Conservation (phyloP, 2,113 vertebrate genomes). For the Cranoglanis bouderius region DNA sequence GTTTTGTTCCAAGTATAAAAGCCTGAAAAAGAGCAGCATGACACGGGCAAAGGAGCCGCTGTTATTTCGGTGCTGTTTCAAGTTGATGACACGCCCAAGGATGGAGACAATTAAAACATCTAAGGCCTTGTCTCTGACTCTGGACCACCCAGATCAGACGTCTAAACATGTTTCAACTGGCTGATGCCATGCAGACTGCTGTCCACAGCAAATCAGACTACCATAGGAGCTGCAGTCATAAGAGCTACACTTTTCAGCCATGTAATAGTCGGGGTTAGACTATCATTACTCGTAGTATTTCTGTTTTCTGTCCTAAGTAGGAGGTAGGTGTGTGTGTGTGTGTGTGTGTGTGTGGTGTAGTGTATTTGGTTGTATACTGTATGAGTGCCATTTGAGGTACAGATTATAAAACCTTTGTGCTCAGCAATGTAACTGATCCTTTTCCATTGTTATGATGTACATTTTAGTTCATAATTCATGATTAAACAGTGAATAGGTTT, state of each 20-base stretch:
- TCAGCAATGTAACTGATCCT: background rate
- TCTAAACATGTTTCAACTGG: conserved; percentile 66
- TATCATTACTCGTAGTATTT: background rate
- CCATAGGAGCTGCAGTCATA: background rate
- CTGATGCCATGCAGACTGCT: conserved; percentile 54
- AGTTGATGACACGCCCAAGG: conserved; percentile 65
- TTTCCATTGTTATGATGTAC: conserved; percentile 28
- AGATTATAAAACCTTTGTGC: background rate
- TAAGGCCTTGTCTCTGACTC: conserved; percentile 52
- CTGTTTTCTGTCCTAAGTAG: background rate
- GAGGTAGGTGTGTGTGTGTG: background rate
- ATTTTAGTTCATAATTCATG: background rate
- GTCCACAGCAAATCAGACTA: conserved; percentile 43
- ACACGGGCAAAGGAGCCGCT: conserved; percentile 21
- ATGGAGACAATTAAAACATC: conserved; percentile 77
- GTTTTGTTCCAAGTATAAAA: conserved; percentile 42
- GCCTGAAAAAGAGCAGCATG: background rate
- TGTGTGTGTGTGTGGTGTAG: background rate
- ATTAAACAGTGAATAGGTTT: conserved; percentile 24
- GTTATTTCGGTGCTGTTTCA: conserved; percentile 42
- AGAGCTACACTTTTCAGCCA: conserved; percentile 10
- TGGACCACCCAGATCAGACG: conserved; percentile 45
- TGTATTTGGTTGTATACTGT: background rate
- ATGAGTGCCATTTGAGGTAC: background rate
- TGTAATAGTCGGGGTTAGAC: background rate